phyloP scores from a whole-genome alignment of 2,113 vertebrate species.

The Pristiophorus japonicus region DNA sequence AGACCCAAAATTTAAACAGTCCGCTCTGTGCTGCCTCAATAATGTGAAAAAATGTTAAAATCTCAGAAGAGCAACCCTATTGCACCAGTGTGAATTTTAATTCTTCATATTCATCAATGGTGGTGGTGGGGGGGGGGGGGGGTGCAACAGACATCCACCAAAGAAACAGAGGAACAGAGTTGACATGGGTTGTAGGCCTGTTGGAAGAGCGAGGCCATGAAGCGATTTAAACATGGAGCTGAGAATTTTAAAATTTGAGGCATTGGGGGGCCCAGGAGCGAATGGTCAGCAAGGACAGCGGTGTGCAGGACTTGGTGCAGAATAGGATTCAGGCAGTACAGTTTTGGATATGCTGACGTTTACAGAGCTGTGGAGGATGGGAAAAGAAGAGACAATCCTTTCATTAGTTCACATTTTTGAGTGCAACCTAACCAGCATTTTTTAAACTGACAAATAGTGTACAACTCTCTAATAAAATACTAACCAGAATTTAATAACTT shows the following conservation, averaged over 20 bases:
- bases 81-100: background rate
- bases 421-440: background rate
- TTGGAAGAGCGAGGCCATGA: background rate
- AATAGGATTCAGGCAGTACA: background rate
- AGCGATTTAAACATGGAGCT: background rate
- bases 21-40: background rate
- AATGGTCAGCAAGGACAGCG: background rate
- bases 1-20: background rate
- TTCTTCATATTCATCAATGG: background rate
- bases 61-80: background rate
- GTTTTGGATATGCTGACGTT: background rate
- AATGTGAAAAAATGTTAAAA: background rate
- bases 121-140: background rate
- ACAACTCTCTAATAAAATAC: constrained; percentile 36
- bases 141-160: background rate
- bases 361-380: background rate
- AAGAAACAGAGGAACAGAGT: background rate
- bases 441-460: background rate
- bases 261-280: background rate
- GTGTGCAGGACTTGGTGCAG: background rate
- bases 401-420: background rate
- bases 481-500: constrained; percentile 50
- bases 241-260: background rate
- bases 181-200: background rate
- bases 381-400: background rate